Evolutionary conservation across 1,140 invertebrate genomes (phyloP).

Genomic region (Cephus cinctus): DNA sequence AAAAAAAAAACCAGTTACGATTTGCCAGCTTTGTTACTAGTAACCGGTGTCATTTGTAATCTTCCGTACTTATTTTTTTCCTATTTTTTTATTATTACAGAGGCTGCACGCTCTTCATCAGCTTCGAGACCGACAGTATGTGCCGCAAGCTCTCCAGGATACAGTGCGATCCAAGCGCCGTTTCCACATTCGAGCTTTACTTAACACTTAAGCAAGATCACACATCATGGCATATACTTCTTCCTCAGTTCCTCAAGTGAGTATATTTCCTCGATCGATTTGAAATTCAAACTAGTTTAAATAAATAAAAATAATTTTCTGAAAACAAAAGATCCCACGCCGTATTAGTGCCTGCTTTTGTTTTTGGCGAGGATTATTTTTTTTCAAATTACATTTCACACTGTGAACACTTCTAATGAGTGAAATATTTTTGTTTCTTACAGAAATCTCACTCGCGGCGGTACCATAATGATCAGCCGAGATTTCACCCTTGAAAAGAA

Average conservation of each 20-base stretch:
- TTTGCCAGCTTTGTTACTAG: no score
- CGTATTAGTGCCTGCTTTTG: no score
- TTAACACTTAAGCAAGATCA: constrained; percentile 79
- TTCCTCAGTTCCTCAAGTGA: constrained; percentile 85
- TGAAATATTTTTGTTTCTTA: constrained; percentile 35
- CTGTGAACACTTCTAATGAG: background rate
- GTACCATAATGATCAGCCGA: constrained; percentile 81
- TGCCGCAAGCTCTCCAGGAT: constrained; percentile 65
- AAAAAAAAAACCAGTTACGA: no score
- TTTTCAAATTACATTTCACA: constrained; percentile 10
- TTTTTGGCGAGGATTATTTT: background rate
- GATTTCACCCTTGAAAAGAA: constrained; percentile 82
- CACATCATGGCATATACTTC: constrained; percentile 76
- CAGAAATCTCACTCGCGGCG: constrained; percentile 78
- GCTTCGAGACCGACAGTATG: constrained; percentile 67
- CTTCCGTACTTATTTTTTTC: constrained; percentile 10
- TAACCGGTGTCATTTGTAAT: no score
- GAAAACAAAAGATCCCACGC: no score
- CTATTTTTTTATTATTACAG: constrained; percentile 45
- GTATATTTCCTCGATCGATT: constrained; percentile 50
- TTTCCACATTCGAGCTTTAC: constrained; percentile 83
- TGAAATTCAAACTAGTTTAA: no score
- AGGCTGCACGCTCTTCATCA: constrained; percentile 74
- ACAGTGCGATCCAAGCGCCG: constrained; percentile 78
- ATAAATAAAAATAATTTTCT: no score